Percentiles rank a stretch among this genome's conserved stretches.
Evolutionary conservation across 2,797 vertebrate species (phyloP).

Genomic region (Trematocara caparti): DNA sequence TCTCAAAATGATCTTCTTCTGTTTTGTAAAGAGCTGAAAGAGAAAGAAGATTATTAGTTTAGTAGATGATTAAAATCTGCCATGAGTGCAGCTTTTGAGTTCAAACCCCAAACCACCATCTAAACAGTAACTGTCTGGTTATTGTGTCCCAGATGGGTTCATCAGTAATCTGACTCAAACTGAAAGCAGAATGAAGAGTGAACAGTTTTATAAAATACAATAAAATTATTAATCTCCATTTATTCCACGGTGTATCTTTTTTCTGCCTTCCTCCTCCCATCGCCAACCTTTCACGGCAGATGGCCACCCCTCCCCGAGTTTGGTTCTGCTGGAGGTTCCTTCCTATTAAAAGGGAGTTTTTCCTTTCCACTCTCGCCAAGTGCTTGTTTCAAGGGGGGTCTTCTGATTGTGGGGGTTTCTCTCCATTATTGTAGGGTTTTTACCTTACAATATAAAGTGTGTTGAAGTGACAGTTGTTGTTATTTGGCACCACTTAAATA

Average conservation of each 20-base stretch:
- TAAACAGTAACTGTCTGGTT: not conserved
- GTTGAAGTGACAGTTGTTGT: not conserved
- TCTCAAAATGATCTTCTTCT: not conserved
- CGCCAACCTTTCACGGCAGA: not conserved
- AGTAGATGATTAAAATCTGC: not conserved
- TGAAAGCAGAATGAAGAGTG: not conserved
- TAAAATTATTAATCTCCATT: not conserved
- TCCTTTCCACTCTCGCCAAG: not conserved
- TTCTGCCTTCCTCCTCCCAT: not conserved
- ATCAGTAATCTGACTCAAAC: not conserved
- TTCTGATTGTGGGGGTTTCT: not conserved
- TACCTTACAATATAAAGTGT: not conserved
- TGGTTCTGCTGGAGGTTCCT: not conserved
- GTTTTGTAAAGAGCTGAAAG: slow-evolving; percentile 11
- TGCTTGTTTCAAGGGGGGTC: not conserved
- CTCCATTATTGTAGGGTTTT: not conserved
- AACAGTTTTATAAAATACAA: not conserved
- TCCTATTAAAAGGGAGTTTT: not conserved
- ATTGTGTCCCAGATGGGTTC: not conserved
- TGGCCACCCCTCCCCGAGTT: not conserved
- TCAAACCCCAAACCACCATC: not conserved
- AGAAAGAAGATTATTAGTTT: not conserved
- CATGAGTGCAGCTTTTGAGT: not conserved
- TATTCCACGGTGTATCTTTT: not conserved
- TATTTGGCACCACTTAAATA: not conserved